Evolutionary conservation across 1,140 invertebrate genomes (phyloP), one percentile per base, ranked within the genome.

Genomic region (Sarcophaga bullata): DNA sequence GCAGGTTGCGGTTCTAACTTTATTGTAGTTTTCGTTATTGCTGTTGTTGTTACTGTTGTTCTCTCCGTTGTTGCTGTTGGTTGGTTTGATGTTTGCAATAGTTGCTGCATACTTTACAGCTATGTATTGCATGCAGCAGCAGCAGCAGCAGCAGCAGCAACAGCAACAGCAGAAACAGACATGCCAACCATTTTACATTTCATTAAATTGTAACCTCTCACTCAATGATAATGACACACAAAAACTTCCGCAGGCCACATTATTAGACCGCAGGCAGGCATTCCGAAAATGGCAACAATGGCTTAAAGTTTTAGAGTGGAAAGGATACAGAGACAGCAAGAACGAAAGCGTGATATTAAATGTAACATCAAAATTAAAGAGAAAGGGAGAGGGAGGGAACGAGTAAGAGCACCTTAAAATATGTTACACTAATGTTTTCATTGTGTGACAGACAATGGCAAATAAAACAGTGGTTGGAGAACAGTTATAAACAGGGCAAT

Each of bases 161-260:
- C 49, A 17, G 62, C 62, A 68, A 19, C 7, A 9, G 9, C 50
- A 13, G 50, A 17, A 68, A 4, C 17, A 19, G 19, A n/a, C 17
- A 19, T 19, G n/a, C 19, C 19, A 19, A 19, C 17, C 19, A 68
- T 68, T 68, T 68, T 68, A 68, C 62, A 68, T 68, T 68, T 68
- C 62, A 68, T 68, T 68, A 68, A 68, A 68, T 68, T 68, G 62
- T 68, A 68, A 68, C 62, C 62, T 68, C 62, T 68, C 62, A 68
- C 62, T 68, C 62, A 68, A 68, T 68, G 62, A 68, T 68, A 68
- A 68, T 68, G 62, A 68, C 62, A 68, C 62, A 68, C n/a, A 68
- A 68, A 37, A 68, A 68, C n/a, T 68, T 68, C 62, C 6, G 9
- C 6, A 13, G 17, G n/a, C 62, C 62, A 68, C 62, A 68, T 68